Base-by-base conservation (phyloP, 1,140 invertebrate genomes). In the Heliconius hewitsoni region DNA sequence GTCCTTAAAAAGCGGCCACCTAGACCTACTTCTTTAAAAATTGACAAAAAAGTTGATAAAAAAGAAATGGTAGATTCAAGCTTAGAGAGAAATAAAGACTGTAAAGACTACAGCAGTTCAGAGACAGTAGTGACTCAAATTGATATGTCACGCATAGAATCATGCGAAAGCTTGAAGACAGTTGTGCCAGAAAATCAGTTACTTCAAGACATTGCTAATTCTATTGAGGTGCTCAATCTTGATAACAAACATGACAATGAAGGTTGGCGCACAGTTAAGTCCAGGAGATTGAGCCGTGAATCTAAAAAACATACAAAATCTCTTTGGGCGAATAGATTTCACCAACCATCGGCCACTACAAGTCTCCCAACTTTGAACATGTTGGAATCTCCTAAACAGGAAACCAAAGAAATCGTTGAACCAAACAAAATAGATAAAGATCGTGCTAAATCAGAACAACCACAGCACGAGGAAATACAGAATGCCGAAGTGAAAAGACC, bases 221-320 rank as follows among this genome's bases (percentile, higher is more conserved):
- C 95, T 92, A 84, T 95, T 19, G 95, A 95, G 90, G 95, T 95
- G 50, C 86, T 96, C 42, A 92, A 95, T 79, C 76, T 94, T 30
- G 85, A 95, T 88, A 84, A 95, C 90, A 92, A 95, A 87, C 81
- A 84, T 77, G 91, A 94, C 76, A 95, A 96, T 76, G 96, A 96
- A 85, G 96, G 96, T 18, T 97, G 96, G 96, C 88, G 96, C 23
- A 96, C 96, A 1, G 96, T 96, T 2, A 96, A 96, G 89, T 96
- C 95, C 80, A 91, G 95, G 70, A 92, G 96, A 30, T 87, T 95
- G 57, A 95, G 93, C 66, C 88, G 92, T 8, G 93, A 94, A 86
- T 93, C 91, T 6, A 94, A 95, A 85, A 94, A 95, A 79, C 89
- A 95, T 50, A 95, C 92, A 13, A 95, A 95, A 85, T 95, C 96